Evolutionary conservation across 2,797 vertebrate genomes (phyloP).

Genomic region (Odontamblyopus rebecca): DNA sequence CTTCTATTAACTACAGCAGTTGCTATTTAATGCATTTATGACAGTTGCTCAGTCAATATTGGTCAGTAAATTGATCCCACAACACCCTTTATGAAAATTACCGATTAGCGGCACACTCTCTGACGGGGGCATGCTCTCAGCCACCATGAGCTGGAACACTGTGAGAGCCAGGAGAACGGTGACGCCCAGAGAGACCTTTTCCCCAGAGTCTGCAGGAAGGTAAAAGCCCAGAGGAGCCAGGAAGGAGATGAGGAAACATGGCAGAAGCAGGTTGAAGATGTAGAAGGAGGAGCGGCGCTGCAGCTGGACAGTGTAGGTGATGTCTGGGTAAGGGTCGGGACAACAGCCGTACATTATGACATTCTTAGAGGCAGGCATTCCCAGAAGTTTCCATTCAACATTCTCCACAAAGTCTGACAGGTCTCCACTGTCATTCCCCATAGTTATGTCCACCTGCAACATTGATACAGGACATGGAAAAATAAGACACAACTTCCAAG

Average conservation of each 20-base stretch:
- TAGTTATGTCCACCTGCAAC: slow-evolving; percentile 87
- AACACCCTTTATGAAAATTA: slow-evolving; percentile 41
- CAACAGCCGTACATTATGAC: slow-evolving; percentile 97
- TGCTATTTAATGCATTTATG: background rate
- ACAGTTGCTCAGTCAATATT: background rate
- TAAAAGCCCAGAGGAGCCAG: slow-evolving; percentile 95
- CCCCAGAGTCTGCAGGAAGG: slow-evolving; percentile 95
- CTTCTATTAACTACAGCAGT: background rate
- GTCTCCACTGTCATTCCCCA: slow-evolving; percentile 89
- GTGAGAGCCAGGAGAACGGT: slow-evolving; percentile 95
- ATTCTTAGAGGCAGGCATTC: slow-evolving; percentile 95
- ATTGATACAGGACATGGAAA: background rate
- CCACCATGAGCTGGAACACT: slow-evolving; percentile 98
- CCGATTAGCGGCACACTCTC: slow-evolving; percentile 96
- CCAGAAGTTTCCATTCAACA: slow-evolving; percentile 95
- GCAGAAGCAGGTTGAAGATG: slow-evolving; percentile 94
- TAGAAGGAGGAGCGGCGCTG: slow-evolving; percentile 96
- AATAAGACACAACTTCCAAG: background rate
- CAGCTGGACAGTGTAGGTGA: slow-evolving; percentile 92
- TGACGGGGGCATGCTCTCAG: slow-evolving; percentile 98
- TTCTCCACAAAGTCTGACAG: slow-evolving; percentile 96
- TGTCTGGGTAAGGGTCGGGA: slow-evolving; percentile 94
- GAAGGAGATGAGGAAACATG: slow-evolving; percentile 96
- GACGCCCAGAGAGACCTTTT: slow-evolving; percentile 96
- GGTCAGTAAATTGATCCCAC: background rate